These are phyloP conservation scores for Drosophila equinoxialis DNA, from an alignment of 1,140 invertebrate genomes.

Conservation along the genomic window DNA sequence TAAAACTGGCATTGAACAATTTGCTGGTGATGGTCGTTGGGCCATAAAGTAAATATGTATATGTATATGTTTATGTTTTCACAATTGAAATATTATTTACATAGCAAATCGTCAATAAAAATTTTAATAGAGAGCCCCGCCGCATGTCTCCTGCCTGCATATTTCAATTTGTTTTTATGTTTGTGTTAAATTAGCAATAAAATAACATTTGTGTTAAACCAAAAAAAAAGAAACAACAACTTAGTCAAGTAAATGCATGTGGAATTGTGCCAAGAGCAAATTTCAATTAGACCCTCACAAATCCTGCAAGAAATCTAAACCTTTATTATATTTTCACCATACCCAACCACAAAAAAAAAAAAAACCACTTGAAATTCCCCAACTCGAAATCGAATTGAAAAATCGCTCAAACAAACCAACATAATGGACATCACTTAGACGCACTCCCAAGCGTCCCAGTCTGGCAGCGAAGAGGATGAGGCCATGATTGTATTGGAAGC, in stretches of 20 bases:
- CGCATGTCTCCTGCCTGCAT: conserved; percentile 52
- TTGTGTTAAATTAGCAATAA: conserved; percentile 47
- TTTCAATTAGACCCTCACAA: conserved; percentile 42
- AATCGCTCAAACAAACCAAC: conserved; percentile 15
- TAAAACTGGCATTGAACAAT: conserved; percentile 41
- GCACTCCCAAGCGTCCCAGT: conserved; percentile 64
- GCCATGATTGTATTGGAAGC: conserved; percentile 64
- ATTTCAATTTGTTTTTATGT: conserved; percentile 38
- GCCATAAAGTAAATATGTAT: conserved; percentile 18
- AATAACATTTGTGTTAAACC: conserved; percentile 52
- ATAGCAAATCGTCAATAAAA: conserved; percentile 39
- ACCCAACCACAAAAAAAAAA: conserved; percentile 24
- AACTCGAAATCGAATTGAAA: conserved; percentile 14
- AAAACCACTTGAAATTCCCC: conserved; percentile 8
- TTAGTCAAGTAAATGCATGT: conserved; percentile 62
- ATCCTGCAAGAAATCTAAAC: conserved; percentile 68
- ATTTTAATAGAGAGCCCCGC: conserved; percentile 28
- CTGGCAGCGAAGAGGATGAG: conserved; percentile 77
- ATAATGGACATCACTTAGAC: conserved; percentile 40
- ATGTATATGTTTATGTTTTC: conserved; percentile 41
- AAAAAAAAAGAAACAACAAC: background rate
- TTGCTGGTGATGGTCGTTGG: conserved; percentile 26
- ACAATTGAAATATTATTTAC: conserved; percentile 53
- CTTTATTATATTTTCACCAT: conserved; percentile 52
- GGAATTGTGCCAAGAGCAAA: conserved; percentile 47